Evolutionary conservation across 2,113 vertebrate genomes (phyloP), one percentile per base, ranked within the genome.

Genomic region (Varanus salvator): DNA sequence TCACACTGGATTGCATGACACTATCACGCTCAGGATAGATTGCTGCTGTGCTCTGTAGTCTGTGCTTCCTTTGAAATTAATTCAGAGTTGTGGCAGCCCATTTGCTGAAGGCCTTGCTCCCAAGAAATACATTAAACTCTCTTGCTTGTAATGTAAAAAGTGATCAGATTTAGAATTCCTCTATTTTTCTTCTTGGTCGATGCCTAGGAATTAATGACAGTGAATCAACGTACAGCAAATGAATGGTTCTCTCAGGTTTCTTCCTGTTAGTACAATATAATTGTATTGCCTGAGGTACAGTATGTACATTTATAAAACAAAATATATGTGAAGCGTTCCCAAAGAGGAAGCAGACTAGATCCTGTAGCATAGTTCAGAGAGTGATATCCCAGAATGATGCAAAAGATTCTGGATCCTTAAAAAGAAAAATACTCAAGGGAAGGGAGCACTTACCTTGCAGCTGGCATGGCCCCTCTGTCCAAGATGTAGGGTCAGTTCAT

Each of bases 21-120:
- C 76, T 87, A 87, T 87, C 86, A 23, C 86, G 34, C 69, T 80
- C 86, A 87, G 64, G 76, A 87, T 87, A 69, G 76, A 87, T 87
- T 87, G 66, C 86, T 34, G 29, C 38, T 69, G 29, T 52, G 64
- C 60, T 52, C 44, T 80, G 29, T 87, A 80, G 17, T 29, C 74
- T 78, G 86, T 60, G 72, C 75, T 87, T 78, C 57, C 38, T 78
- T 78, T 78, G 86, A 77, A 87, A 87, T 68, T 87, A 87, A 78
- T 87, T 87, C 86, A 68, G 57, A 87, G 64, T 52, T 87, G 86
- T 80, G 86, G 86, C 75, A 87, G 86, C 76, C 44, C 64, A 87
- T 80, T 87, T 87, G 76, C 76, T 87, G 29, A 60, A 87, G 86
- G 76, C 76, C 64, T 80, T 34, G 76, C 76, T 80, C 86, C 44